Conservation (phyloP, 2,113 vertebrate species). For the Carassius gibelio region DNA sequence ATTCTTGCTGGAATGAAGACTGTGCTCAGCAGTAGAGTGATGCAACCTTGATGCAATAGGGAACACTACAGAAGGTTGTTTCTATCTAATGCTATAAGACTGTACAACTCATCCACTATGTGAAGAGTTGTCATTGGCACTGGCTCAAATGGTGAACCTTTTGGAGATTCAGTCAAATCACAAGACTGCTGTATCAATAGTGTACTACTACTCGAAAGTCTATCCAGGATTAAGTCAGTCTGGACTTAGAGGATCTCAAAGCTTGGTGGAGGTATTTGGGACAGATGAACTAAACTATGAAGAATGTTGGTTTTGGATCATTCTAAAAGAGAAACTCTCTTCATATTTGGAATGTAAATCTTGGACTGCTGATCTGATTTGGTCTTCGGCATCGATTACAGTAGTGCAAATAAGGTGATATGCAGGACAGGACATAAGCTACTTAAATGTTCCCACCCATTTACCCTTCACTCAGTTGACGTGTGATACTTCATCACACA, state of each 20-base stretch:
- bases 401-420: background rate
- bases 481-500: background rate
- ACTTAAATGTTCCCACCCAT: slow-evolving; percentile 40
- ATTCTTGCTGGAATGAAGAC: background rate
- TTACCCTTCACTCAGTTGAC: slow-evolving; percentile 43
- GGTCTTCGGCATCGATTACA: slow-evolving; percentile 6
- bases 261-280: background rate
- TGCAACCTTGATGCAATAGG: background rate
- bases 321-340: background rate
- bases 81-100: background rate
- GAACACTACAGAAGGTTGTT: background rate
- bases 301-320: background rate
- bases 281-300: background rate
- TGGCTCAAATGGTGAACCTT: background rate
- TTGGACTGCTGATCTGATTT: slow-evolving; percentile 20
- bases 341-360: background rate
- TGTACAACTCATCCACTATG: background rate
- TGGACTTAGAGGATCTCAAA: background rate
- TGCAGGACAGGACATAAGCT: slow-evolving; percentile 13
- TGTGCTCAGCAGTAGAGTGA: background rate
- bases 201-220: background rate
- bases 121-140: background rate
- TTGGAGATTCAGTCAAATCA: background rate
- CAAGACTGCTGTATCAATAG: background rate
- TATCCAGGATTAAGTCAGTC: background rate